phyloP scores from a whole-genome alignment of 2,113 vertebrate genomes.

The Philantomba maxwellii region DNA sequence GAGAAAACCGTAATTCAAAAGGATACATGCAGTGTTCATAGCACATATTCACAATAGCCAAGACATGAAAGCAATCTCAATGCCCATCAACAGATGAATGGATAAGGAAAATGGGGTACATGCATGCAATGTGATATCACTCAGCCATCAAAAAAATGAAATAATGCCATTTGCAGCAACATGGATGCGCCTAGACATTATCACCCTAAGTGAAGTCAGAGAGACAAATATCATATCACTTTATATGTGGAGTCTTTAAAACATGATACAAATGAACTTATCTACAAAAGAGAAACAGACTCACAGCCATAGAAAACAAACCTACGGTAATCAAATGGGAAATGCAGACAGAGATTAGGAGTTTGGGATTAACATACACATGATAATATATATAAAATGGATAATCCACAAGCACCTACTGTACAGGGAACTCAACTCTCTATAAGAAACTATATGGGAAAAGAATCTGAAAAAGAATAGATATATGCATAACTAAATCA shows the following conservation, averaged over 20 bases:
- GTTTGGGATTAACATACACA: not conserved
- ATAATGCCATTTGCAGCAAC: not conserved
- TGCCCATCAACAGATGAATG: not conserved
- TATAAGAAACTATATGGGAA: not conserved
- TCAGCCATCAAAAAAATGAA: not conserved
- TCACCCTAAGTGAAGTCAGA: not conserved
- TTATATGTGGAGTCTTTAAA: not conserved
- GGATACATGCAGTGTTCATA: not conserved
- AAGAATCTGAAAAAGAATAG: not conserved
- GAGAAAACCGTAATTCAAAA: not conserved
- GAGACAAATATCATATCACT: not conserved
- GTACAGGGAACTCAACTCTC: not conserved
- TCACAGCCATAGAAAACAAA: not conserved
- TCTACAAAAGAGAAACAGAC: not conserved
- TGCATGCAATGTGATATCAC: not conserved
- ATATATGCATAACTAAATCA: not conserved
- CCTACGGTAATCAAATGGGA: not conserved
- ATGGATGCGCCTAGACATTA: not conserved
- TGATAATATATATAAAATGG: not conserved
- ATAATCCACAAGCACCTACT: not conserved
- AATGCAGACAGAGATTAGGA: not conserved
- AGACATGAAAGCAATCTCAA: not conserved
- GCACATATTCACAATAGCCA: not conserved
- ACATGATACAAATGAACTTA: not conserved
- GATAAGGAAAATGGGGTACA: not conserved